These are phyloP conservation scores for Rhinophrynus dorsalis DNA, from an alignment of 2,797 vertebrate genomes.

Conservation along the genomic window DNA sequence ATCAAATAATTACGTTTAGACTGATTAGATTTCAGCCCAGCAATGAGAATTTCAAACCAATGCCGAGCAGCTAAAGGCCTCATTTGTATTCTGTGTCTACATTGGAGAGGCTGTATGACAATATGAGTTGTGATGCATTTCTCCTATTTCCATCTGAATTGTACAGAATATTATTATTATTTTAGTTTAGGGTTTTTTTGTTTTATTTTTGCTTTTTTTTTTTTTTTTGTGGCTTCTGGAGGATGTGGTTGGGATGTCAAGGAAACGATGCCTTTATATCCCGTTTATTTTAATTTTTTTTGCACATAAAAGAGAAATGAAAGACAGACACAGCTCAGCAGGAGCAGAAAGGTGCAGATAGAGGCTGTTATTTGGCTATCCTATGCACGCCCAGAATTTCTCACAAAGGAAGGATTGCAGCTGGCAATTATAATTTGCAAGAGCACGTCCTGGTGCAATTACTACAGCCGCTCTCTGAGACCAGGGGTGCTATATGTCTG, in stretches of 20 bases:
- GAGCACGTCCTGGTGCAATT: slow-evolving; percentile 32
- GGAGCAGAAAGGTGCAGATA: slow-evolving; percentile 17
- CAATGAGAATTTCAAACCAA: slow-evolving; percentile 34
- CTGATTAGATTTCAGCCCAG: slow-evolving; percentile 38
- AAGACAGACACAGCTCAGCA: not conserved
- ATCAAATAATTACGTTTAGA: slow-evolving; percentile 3
- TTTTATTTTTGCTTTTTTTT: too few relatives aligned
- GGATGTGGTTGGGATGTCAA: not conserved
- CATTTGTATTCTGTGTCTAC: slow-evolving; percentile 37
- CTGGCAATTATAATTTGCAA: slow-evolving; percentile 52
- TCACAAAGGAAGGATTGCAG: slow-evolving; percentile 39
- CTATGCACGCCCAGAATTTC: slow-evolving; percentile 44
- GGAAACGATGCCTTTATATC: slow-evolving; percentile 8
- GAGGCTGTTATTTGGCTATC: slow-evolving; percentile 40
- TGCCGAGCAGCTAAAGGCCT: slow-evolving; percentile 31
- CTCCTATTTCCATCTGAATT: slow-evolving; percentile 23
- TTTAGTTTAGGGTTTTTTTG: not conserved
- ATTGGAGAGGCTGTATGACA: slow-evolving; percentile 34
- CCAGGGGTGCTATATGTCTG: slow-evolving; percentile 32
- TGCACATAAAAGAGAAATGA: slow-evolving; percentile 23
- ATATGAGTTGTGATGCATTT: slow-evolving; percentile 45
- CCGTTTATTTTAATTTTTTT: slow-evolving; percentile 26
- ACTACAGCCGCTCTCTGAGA: slow-evolving; percentile 18
- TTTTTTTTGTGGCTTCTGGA: not conserved
- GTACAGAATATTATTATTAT: slow-evolving; percentile 17